Evolutionary conservation across 2,113 vertebrate species (phyloP).

Genomic region (Girardinichthys multiradiatus): DNA sequence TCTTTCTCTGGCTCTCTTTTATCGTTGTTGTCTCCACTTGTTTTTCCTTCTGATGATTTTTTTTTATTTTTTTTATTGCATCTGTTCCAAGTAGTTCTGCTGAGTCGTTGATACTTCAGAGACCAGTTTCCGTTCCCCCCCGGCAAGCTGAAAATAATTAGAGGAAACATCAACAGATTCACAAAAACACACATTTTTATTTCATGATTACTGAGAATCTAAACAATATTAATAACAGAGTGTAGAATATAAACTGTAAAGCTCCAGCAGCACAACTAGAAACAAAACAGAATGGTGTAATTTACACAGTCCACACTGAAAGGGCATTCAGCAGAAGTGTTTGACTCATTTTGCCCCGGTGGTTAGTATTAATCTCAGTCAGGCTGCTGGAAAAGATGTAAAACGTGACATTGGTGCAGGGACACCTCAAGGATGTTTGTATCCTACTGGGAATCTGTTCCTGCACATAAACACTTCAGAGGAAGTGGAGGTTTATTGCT

Average conservation of each 20-base stretch:
- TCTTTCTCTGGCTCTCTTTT: neutral
- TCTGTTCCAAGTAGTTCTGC: neutral
- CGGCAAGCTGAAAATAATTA: neutral
- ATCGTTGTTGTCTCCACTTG: neutral
- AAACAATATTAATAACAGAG: constrained; percentile 20
- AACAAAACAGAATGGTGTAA: neutral
- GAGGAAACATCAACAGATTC: neutral
- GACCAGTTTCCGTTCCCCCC: neutral
- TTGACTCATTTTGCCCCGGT: neutral
- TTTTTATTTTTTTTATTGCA: neutral
- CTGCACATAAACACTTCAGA: constrained; percentile 12
- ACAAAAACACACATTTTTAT: constrained; percentile 40
- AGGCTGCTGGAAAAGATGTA: neutral
- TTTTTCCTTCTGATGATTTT: neutral
- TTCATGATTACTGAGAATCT: neutral
- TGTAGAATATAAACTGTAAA: constrained; percentile 11
- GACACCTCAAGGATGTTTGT: neutral
- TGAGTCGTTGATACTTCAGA: neutral
- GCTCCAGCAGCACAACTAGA: constrained; percentile 12
- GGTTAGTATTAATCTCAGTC: neutral
- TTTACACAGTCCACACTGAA: constrained; percentile 6
- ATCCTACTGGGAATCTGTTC: neutral
- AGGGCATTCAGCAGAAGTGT: neutral
- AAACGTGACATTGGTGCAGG: neutral
- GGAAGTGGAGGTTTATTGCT: constrained; percentile 1